phyloP scores from a whole-genome alignment of 2,797 vertebrate species.

The Enteromius mattozi region DNA sequence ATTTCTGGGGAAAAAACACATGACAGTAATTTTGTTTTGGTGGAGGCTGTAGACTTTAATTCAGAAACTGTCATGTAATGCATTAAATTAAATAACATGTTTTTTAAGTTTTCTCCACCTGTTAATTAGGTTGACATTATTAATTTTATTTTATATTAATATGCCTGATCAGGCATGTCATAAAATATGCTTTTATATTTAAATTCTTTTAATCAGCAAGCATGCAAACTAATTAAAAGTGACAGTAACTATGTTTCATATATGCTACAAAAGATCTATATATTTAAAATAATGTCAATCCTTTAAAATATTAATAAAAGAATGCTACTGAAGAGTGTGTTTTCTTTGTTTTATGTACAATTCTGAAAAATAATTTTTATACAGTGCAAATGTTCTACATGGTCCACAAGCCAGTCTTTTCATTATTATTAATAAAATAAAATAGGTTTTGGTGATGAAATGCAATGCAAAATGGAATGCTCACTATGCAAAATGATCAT shows the following conservation, averaged over 20 bases:
- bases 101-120: neutral
- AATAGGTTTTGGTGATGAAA: neutral
- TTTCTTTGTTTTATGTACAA: too few species aligned
- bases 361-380: too few species aligned
- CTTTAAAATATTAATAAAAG: neutral
- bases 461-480: too few species aligned
- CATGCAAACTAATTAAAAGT: neutral
- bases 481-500: neutral
- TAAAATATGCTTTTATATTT: neutral
- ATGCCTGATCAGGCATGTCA: neutral
- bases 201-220: neutral
- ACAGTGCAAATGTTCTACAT: neutral
- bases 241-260: neutral
- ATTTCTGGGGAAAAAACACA: too few species aligned
- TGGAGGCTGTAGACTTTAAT: too few species aligned
- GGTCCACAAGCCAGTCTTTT: neutral
- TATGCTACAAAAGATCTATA: neutral
- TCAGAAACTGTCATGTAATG: neutral
- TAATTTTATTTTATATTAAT: neutral
- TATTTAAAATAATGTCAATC: neutral
- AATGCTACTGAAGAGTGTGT: neutral
- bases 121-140: neutral
- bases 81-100: neutral
- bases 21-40: too few species aligned
- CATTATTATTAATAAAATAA: neutral